Percentiles rank a stretch among this genome's conserved stretches.
phyloP scores from a whole-genome alignment of 2,113 vertebrate genomes.

The Corydoras maculifer region DNA sequence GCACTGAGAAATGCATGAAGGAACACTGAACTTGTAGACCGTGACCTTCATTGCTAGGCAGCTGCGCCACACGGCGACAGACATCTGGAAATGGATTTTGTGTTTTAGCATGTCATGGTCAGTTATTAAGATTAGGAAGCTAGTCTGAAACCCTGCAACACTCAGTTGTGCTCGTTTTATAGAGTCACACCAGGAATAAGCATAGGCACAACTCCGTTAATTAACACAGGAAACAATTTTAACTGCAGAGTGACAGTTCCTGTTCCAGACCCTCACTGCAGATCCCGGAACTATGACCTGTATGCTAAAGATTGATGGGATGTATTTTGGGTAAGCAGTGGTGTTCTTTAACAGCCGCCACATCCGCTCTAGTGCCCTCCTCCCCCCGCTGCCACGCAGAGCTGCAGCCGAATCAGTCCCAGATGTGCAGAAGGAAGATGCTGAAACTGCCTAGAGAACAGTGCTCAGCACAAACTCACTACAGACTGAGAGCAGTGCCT shows the following conservation, averaged over 20 bases:
- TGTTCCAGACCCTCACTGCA: background rate
- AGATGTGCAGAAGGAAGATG: constrained; percentile 34
- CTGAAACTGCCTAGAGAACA: constrained; percentile 7
- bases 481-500: constrained; percentile 21
- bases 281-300: background rate
- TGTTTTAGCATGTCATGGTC: background rate
- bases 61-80: too few species aligned
- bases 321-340: constrained; percentile 14
- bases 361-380: constrained; percentile 32
- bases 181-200: too few species aligned
- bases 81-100: background rate
- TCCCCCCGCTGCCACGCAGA: constrained; percentile 36
- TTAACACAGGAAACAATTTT: background rate
- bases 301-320: background rate
- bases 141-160: too few species aligned
- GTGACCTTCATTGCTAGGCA: background rate
- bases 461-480: constrained; percentile 20
- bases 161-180: background rate
- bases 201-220: background rate
- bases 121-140: background rate
- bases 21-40: background rate
- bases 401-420: constrained; percentile 39
- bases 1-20: background rate
- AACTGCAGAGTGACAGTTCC: background rate
- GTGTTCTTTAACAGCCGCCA: constrained; percentile 29